A percentile compares a stretch with the other conserved stretches of the same genome.
Conservation (phyloP, 2,797 vertebrate genomes). For the Etheostoma perlongum region DNA sequence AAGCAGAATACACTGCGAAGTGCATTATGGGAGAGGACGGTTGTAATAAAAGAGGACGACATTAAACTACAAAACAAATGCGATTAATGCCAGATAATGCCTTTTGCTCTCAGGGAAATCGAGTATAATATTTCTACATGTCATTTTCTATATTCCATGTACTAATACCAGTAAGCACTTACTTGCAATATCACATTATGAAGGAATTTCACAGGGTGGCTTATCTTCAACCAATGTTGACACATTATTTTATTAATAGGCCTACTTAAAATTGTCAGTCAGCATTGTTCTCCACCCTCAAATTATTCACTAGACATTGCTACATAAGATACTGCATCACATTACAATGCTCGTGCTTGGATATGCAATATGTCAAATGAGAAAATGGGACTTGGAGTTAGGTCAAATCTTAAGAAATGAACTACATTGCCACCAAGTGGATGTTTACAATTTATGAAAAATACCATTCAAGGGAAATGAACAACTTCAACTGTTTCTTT, state of each 20-base stretch:
- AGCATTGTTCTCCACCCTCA: not conserved
- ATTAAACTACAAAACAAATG: conserved; percentile 70
- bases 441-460: fast-evolving
- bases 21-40: conserved; percentile 59
- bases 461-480: not conserved
- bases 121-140: not conserved
- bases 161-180: not conserved
- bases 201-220: not conserved
- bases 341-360: conserved; percentile 17
- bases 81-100: conserved; percentile 12
- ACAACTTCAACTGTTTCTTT: not conserved
- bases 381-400: conserved; percentile 46
- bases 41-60: conserved; percentile 36
- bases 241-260: not conserved
- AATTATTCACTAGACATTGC: not conserved
- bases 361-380: conserved; percentile 38
- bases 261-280: not conserved
- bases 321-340: conserved; percentile 26
- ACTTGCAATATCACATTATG: not conserved
- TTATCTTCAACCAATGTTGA: no score
- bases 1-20: not conserved
- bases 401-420: conserved; percentile 50
- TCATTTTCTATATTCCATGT: fast-evolving
- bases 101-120: not conserved
- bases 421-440: conserved; percentile 64